Percentiles rank a stretch among this genome's conserved stretches.
phyloP scores from a whole-genome alignment of 2,113 vertebrate species.

The Pogonocichla stellata region DNA sequence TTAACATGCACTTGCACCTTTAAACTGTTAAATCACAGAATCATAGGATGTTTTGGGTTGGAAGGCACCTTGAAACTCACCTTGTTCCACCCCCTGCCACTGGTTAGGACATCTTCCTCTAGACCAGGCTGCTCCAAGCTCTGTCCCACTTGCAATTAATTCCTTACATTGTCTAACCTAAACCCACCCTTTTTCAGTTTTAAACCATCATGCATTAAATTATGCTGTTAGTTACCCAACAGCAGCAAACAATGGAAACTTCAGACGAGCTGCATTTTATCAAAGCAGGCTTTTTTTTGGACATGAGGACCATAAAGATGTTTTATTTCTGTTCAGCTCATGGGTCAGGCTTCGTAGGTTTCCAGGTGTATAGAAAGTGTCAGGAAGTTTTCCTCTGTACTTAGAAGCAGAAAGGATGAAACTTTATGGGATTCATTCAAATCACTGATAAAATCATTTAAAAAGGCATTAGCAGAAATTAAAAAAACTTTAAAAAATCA shows the following conservation, averaged over 20 bases:
- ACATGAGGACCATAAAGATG: not conserved
- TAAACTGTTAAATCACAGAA: not conserved
- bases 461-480: not conserved
- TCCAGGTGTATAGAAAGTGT: not conserved
- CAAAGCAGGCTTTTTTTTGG: not conserved
- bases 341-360: not conserved
- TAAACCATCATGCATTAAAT: not conserved
- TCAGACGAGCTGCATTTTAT: not conserved
- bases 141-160: not conserved
- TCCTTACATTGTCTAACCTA: not conserved
- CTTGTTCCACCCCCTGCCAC: not conserved
- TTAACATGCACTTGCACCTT: fast-evolving
- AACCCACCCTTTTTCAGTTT: not conserved
- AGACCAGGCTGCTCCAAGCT: not conserved
- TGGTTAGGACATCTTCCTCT: fast-evolving
- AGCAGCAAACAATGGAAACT: not conserved
- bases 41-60: not conserved
- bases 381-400: not conserved
- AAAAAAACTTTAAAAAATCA: not conserved
- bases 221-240: not conserved
- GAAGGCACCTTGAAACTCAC: not conserved
- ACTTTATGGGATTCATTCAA: not conserved
- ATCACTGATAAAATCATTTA: not conserved
- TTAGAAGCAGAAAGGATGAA: not conserved
- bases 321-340: not conserved